Evolutionary conservation across 2,888 invertebrate genomes (phyloP), one percentile per base, ranked within the genome.

Genomic region (Ariolimax columbianus): DNA sequence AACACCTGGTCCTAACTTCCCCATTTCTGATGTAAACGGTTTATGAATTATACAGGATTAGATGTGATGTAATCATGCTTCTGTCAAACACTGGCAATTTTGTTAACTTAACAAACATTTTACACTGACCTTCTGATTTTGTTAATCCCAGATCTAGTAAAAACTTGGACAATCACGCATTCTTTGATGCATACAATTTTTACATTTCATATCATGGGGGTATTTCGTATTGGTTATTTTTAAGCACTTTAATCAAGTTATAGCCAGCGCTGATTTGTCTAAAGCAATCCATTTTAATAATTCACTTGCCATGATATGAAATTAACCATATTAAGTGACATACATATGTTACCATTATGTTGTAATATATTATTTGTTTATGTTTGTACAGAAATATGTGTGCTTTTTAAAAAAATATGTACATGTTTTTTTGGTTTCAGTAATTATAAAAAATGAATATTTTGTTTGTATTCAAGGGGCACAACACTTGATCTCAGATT

Each of bases 391-490:
- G 26, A 19, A 55, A 55, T n/a, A n/a, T n/a, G n/a, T n/a, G n/a
- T 23, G 11, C 14, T 55, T 55, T 55, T 55, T 47, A 9, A 9
- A 9, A 9, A 47, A 14, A 9, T 6, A 6, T 47, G 47, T 14
- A 6, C 47, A 47, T 47, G 47, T 47, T 47, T 6, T 47, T 47
- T 9, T 9, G 47, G 14, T 47, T 47, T n/a, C n/a, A n/a, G 47
- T 47, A 47, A 47, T 47, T 47, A 47, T 47, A 6, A 9, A 47
- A 9, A 6, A 47, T 43, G 40, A 43, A 43, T 40, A 72, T 43
- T 72, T 43, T 72, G 72, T 43, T 40, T 72, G 6, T 72, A 72
- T 36, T 72, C n/a, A 43, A 72, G 43, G 72, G 43, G 43, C 72
- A 72, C 72, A 72, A 70, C 4, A 36, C 26, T 43, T 72, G 72